A percentile compares a stretch with the other conserved stretches of the same genome.
Conservation (phyloP, 2,888 invertebrate species). For the Hypena proboscidalis region DNA sequence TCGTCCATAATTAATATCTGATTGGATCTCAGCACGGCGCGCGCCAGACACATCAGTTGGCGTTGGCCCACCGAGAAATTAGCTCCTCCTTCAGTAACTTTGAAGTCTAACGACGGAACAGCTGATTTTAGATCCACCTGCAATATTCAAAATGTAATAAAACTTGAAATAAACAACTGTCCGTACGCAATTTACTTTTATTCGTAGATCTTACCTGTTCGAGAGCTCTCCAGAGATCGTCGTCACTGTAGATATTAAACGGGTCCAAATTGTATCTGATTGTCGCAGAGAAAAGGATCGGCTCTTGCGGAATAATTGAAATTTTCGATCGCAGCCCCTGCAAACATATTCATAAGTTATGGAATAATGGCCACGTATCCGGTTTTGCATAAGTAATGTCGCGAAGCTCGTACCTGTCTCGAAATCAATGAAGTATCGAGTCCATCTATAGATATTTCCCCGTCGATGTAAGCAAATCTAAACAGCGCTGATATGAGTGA, state of each 20-base stretch:
- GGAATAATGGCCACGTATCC: conserved; percentile 20
- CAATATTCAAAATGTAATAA: conserved; percentile 30
- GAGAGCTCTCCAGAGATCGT: conserved; percentile 89
- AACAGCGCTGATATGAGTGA: conserved; percentile 89
- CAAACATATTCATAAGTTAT: conserved; percentile 47
- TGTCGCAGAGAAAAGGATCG: conserved; percentile 90
- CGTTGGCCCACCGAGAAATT: conserved; percentile 96
- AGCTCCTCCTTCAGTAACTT: conserved; percentile 90
- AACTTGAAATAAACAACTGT: conserved; percentile 16
- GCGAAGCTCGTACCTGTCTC: conserved; percentile 69
- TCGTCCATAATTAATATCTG: conserved; percentile 95
- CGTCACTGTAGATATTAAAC: conserved; percentile 88
- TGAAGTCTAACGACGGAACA: conserved; percentile 87
- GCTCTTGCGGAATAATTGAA: conserved; percentile 91
- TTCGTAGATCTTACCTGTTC: conserved; percentile 84
- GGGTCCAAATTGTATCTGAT: conserved; percentile 91
- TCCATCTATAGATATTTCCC: conserved; percentile 87
- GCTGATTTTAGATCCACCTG: conserved; percentile 91
- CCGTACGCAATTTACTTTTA: conserved; percentile 18
- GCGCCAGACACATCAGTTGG: conserved; percentile 94
- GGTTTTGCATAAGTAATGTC: conserved; percentile 14
- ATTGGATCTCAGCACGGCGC: conserved; percentile 94
- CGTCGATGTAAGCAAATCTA: conserved; percentile 87
- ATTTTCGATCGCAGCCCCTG: conserved; percentile 86
- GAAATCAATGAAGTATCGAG: conserved; percentile 85